Percentiles rank a stretch among this genome's conserved stretches.
phyloP scores from a whole-genome alignment of 2,113 vertebrate genomes.

The Chionodraco myersi region DNA sequence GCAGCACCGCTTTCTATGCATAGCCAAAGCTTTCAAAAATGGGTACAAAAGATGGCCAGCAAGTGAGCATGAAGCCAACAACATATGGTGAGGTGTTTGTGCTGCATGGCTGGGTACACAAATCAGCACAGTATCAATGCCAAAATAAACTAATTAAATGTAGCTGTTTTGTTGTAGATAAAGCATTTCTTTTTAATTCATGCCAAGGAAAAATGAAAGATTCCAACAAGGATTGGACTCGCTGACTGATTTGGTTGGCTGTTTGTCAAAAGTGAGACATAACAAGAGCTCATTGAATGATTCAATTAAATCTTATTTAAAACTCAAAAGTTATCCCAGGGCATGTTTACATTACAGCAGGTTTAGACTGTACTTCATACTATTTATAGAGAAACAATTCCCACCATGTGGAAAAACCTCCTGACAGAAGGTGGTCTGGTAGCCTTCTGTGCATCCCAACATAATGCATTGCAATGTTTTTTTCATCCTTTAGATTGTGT shows the following conservation, averaged over 20 bases:
- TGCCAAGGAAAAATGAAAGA: constrained; percentile 5
- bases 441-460: neutral
- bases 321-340: too few relatives aligned
- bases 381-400: too few relatives aligned
- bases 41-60: constrained; percentile 42
- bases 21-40: constrained; percentile 37
- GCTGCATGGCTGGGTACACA: constrained; percentile 48
- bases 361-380: too few relatives aligned
- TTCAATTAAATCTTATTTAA: too few relatives aligned
- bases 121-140: constrained; percentile 26
- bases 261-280: neutral
- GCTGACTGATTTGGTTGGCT: constrained; percentile 1
- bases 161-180: constrained; percentile 43
- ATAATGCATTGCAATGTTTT: neutral
- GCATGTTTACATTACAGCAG: too few relatives aligned
- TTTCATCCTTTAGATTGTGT: neutral
- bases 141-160: constrained; percentile 44
- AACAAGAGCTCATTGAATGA: neutral
- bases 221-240: neutral
- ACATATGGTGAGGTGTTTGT: constrained; percentile 55
- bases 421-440: neutral
- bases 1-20: constrained; percentile 32
- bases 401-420: too few relatives aligned
- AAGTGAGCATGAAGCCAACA: constrained; percentile 51
- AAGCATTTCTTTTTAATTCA: neutral